A percentile compares a stretch with the other conserved stretches of the same genome.
phyloP scores from a whole-genome alignment of 53 echinoderm and acorn worm genomes.

The Zoroaster sp. region DNA sequence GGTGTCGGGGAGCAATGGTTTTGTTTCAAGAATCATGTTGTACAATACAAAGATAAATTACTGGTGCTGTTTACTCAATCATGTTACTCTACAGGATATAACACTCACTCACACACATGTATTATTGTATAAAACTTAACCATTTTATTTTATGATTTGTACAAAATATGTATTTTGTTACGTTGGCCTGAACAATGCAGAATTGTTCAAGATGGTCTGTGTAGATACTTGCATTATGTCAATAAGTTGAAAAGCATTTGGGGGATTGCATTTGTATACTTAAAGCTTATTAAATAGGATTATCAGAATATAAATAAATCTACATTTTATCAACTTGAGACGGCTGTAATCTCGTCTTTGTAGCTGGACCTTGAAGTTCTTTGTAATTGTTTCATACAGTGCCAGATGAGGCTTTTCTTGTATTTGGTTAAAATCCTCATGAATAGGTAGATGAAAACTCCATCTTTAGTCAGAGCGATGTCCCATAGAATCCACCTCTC shows the following conservation, averaged over 20 bases:
- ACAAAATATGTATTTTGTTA: not conserved
- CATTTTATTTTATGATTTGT: not conserved
- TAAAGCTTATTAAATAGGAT: constrained; percentile 27
- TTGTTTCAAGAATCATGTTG: too few species aligned
- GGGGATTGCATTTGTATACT: constrained; percentile 41
- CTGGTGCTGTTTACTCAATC: too few species aligned
- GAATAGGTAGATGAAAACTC: too few species aligned
- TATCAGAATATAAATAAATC: constrained; percentile 22
- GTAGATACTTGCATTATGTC: constrained; percentile 20
- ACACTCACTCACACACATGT: not conserved
- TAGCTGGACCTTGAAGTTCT: not conserved
- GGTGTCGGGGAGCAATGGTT: too few species aligned
- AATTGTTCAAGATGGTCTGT: constrained; percentile 26
- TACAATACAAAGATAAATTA: too few species aligned
- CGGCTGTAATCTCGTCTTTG: not conserved
- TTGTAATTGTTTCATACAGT: not conserved
- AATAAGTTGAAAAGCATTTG: not conserved
- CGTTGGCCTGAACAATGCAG: not conserved
- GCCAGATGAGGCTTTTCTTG: too few species aligned
- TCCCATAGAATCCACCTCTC: too few species aligned
- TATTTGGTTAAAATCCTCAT: too few species aligned
- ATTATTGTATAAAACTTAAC: not conserved
- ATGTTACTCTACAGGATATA: not conserved
- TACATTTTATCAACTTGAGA: not conserved
- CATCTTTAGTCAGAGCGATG: too few species aligned